These are phyloP conservation scores for Crotalus horridus DNA, from an alignment of 2,113 vertebrate genomes.

Conservation along the genomic window DNA sequence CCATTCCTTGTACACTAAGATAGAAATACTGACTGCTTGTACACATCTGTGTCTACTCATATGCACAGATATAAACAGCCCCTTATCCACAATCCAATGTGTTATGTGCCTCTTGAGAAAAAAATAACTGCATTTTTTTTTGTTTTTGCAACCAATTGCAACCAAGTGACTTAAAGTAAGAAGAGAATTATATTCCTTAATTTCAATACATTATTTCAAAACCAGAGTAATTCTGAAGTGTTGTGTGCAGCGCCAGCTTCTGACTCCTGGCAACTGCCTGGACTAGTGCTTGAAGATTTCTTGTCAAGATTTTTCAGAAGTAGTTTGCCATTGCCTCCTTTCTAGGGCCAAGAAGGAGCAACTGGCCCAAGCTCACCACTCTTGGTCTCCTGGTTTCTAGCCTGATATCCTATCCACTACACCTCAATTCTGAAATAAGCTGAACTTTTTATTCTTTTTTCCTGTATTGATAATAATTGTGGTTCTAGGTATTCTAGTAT, in stretches of 20 bases:
- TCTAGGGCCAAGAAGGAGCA: neutral
- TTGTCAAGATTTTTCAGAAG: neutral
- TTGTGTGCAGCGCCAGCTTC: neutral
- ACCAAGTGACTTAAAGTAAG: neutral
- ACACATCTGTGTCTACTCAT: neutral
- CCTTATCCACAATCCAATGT: neutral
- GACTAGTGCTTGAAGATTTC: neutral
- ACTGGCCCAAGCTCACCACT: neutral
- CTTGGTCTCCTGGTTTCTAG: neutral
- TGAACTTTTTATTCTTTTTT: neutral
- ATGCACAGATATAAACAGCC: neutral
- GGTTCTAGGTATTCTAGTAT: conserved; percentile 20
- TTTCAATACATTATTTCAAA: conserved; percentile 28
- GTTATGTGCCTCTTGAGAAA: neutral
- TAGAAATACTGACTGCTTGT: neutral
- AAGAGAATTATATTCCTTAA: conserved; percentile 29
- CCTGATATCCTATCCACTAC: neutral
- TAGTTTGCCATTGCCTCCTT: neutral
- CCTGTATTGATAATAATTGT: conserved; percentile 19
- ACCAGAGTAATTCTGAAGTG: conserved; percentile 1
- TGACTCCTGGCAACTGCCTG: neutral
- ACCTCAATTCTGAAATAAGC: conserved; percentile 28
- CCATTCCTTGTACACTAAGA: neutral
- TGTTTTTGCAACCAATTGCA: neutral
- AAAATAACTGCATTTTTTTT: neutral